These are phyloP conservation scores for Phoenicopterus ruber DNA, from an alignment of 2,113 vertebrate genomes.

Conservation along the genomic window DNA sequence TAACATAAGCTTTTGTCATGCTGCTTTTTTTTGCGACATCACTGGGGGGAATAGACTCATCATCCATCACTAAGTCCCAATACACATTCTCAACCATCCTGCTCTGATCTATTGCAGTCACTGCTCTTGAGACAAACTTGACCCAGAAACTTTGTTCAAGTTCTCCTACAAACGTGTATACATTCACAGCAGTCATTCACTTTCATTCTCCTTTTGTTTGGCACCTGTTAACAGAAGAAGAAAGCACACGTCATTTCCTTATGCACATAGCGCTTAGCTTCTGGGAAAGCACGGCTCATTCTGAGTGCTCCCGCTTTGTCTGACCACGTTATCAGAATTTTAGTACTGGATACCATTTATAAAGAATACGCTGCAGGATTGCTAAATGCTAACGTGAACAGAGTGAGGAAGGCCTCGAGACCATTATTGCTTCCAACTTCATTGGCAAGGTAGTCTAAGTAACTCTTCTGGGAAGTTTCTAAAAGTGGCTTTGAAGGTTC, in stretches of 20 bases:
- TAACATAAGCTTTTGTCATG: constrained; percentile 70
- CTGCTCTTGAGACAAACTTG: constrained; percentile 72
- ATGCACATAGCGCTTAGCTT: background rate
- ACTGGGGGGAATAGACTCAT: constrained; percentile 66
- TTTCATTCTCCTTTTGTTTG: constrained; percentile 82
- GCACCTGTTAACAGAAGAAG: constrained; percentile 74
- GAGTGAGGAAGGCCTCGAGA: fast-evolving
- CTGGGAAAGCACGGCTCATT: background rate
- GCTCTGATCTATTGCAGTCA: constrained; percentile 62
- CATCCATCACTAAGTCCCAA: constrained; percentile 69
- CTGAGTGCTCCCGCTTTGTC: background rate
- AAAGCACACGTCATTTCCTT: background rate
- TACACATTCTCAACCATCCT: constrained; percentile 60
- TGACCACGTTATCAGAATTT: background rate
- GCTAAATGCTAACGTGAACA: background rate
- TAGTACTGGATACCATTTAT: background rate
- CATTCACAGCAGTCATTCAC: constrained; percentile 75
- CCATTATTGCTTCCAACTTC: background rate
- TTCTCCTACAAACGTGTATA: constrained; percentile 50
- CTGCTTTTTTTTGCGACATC: constrained; percentile 70
- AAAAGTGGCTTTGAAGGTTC: background rate
- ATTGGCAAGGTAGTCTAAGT: background rate
- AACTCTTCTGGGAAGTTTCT: background rate
- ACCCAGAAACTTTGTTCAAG: constrained; percentile 69
- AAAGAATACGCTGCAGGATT: background rate